A percentile compares a stretch with the other conserved stretches of the same genome.
phyloP scores from a whole-genome alignment of 2,888 invertebrate species.

The Acanthococcus lagerstroemiae region DNA sequence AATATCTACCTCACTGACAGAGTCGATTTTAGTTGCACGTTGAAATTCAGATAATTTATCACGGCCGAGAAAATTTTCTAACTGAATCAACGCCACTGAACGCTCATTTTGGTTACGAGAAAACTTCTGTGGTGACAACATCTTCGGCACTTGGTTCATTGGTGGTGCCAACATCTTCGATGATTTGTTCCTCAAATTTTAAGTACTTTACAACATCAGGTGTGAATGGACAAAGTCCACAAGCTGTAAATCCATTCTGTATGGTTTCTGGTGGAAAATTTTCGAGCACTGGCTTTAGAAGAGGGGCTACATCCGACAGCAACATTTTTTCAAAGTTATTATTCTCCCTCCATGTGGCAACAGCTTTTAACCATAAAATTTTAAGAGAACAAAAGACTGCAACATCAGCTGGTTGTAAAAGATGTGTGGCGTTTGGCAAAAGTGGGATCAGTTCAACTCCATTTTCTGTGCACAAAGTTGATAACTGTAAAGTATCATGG shows the following conservation, averaged over 20 bases:
- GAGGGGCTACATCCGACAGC: not conserved
- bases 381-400: conserved; percentile 35
- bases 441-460: conserved; percentile 35
- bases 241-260: not conserved
- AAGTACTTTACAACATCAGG: not conserved
- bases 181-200: not conserved
- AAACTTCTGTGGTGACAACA: too few species aligned
- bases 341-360: conserved; percentile 31
- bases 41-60: too few species aligned
- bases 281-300: not conserved
- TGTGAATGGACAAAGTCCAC: not conserved
- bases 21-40: too few species aligned
- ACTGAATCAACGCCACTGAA: too few species aligned
- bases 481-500: conserved; percentile 37
- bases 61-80: too few species aligned
- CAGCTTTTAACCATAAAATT: conserved; percentile 33
- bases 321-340: not conserved
- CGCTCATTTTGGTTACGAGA: too few species aligned
- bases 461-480: conserved; percentile 33
- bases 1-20: too few species aligned
- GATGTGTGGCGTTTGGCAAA: conserved; percentile 36
- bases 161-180: too few species aligned
- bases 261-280: not conserved
- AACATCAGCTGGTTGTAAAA: conserved; percentile 36
- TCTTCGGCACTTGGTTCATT: too few species aligned